Conservation (phyloP, 2,113 vertebrate species). For the Gorsachius goisagi region DNA sequence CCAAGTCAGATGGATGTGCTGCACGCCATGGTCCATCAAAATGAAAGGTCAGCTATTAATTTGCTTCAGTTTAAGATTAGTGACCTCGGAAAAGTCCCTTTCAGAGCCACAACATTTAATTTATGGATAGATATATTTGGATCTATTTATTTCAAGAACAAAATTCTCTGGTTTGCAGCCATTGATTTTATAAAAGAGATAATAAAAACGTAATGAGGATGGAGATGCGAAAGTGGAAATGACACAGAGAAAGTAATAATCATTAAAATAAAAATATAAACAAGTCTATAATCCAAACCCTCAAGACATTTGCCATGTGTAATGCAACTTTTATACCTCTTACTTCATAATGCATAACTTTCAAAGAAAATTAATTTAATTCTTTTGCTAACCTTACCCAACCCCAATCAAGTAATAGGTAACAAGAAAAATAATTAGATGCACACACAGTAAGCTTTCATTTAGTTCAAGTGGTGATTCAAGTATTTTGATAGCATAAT, state of each 20-base stretch:
- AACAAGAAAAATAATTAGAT: constrained; percentile 59
- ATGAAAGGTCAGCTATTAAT: constrained; percentile 61
- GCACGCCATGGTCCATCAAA: not conserved
- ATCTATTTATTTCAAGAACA: constrained; percentile 36
- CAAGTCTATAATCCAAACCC: constrained; percentile 75
- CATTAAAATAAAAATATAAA: constrained; percentile 76
- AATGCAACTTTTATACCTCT: constrained; percentile 70
- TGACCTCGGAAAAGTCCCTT: constrained; percentile 16
- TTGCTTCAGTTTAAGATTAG: constrained; percentile 23
- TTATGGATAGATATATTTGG: constrained; percentile 18
- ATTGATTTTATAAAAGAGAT: constrained; percentile 69
- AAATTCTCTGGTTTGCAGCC: constrained; percentile 39
- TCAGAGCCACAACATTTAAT: constrained; percentile 35
- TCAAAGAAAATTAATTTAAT: constrained; percentile 73
- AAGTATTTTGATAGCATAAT: constrained; percentile 23
- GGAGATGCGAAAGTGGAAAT: constrained; percentile 68
- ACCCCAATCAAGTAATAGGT: constrained; percentile 63
- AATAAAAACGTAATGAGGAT: constrained; percentile 74
- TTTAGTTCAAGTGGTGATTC: constrained; percentile 45
- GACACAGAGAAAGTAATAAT: constrained; percentile 69
- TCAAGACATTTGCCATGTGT: constrained; percentile 65
- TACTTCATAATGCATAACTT: constrained; percentile 67
- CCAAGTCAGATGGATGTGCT: constrained; percentile 33
- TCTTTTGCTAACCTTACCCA: constrained; percentile 63
- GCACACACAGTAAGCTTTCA: constrained; percentile 36